These are phyloP conservation scores for Aphaenogaster floridana DNA, from an alignment of 1,140 invertebrate species.

Conservation along the genomic window DNA sequence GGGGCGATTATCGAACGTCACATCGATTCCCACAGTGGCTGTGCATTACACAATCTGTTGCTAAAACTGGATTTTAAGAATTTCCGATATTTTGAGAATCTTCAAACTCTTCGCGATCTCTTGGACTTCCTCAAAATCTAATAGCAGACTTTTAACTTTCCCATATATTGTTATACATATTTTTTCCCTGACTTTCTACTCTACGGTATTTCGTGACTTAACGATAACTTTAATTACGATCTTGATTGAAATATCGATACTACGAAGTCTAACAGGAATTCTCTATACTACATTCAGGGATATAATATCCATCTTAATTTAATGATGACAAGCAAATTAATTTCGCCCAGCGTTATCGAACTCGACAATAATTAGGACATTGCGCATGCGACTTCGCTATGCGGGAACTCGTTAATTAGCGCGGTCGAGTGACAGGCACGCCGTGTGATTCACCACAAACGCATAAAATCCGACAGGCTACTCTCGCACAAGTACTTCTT, in stretches of 20 bases:
- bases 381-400: constrained; percentile 42
- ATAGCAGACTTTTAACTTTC: neutral
- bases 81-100: neutral
- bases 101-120: neutral
- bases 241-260: neutral
- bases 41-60: neutral
- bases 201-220: neutral
- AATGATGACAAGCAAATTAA: constrained; percentile 8
- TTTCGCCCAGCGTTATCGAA: constrained; percentile 7
- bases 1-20: constrained; percentile 17
- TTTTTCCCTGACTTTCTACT: neutral
- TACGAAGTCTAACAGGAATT: neutral
- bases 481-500: constrained; percentile 9
- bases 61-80: neutral
- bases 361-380: constrained; percentile 47
- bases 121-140: neutral
- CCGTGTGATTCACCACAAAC: constrained; percentile 10
- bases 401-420: neutral
- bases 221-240: neutral
- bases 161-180: neutral
- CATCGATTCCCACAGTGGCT: constrained; percentile 1
- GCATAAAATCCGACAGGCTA: constrained; percentile 28
- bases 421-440: constrained; percentile 13
- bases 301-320: neutral
- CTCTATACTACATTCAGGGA: neutral